Conservation (phyloP, 2,113 vertebrate genomes). For the Herpetotheres cachinnans region DNA sequence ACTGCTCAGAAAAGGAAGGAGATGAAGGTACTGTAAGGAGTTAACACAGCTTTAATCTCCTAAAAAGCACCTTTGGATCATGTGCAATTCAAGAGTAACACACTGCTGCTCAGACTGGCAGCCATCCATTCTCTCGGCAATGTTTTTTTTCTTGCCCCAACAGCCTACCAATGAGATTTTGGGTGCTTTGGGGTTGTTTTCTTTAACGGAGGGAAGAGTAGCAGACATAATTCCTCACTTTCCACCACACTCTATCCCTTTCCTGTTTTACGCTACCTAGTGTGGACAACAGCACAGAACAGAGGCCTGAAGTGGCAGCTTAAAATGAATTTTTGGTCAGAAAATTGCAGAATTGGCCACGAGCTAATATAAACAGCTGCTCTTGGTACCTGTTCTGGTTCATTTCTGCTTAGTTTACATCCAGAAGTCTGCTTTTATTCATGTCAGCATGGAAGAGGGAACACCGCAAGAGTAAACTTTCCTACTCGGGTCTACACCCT, state of each 20-base stretch:
- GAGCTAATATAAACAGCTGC: conserved; percentile 59
- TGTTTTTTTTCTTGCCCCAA: background rate
- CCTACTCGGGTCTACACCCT: background rate
- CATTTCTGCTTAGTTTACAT: conserved; percentile 14
- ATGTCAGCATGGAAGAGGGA: background rate
- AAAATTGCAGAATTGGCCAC: conserved; percentile 40
- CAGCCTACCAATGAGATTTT: background rate
- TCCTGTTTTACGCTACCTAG: background rate
- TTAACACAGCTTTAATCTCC: background rate
- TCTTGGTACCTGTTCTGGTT: conserved; percentile 49
- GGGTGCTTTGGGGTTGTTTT: background rate
- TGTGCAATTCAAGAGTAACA: background rate
- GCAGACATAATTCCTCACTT: background rate
- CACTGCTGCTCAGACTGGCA: background rate
- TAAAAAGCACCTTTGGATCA: background rate
- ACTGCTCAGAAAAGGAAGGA: background rate
- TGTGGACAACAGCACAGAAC: background rate
- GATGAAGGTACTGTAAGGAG: background rate
- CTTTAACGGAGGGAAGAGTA: background rate
- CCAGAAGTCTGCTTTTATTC: conserved; percentile 41
- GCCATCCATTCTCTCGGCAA: background rate
- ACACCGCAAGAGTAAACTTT: background rate
- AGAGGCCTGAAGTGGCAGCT: conserved; percentile 35
- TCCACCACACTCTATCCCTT: background rate
- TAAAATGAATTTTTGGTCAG: conserved; percentile 36